Conservation (phyloP, 2,113 vertebrate species). For the Lonchura striata region DNA sequence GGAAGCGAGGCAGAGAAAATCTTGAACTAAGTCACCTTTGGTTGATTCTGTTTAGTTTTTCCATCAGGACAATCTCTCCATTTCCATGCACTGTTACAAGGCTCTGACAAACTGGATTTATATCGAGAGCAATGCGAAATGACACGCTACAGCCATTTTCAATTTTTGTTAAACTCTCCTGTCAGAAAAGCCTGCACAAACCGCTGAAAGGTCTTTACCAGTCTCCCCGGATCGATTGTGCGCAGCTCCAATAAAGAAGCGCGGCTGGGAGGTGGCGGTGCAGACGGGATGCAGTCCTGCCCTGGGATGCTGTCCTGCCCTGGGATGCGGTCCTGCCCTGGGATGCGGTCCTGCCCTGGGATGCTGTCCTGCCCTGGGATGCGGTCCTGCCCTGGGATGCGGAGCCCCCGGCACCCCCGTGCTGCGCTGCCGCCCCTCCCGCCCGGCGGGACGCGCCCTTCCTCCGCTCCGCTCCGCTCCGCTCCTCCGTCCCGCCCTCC, state of each 20-base stretch:
- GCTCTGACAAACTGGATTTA: background rate
- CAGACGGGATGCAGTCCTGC: rapidly evolving
- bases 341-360: background rate
- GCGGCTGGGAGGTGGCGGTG: background rate
- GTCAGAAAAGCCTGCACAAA: background rate
- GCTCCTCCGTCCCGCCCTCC: background rate
- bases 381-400: background rate
- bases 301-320: background rate
- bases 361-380: background rate
- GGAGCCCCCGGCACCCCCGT: background rate
- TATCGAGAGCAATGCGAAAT: background rate
- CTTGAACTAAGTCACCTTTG: background rate
- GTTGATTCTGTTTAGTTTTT: background rate
- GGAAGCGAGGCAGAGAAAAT: background rate
- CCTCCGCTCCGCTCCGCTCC: background rate
- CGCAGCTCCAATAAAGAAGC: background rate
- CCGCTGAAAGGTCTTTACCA: background rate
- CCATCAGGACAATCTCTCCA: background rate
- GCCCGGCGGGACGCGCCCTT: background rate
- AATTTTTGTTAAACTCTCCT: background rate
- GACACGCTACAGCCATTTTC: background rate
- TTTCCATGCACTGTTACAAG: background rate
- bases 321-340: background rate
- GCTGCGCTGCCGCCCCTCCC: background rate
- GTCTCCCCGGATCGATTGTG: rapidly evolving